Evolutionary conservation across 2,888 invertebrate species (phyloP).

Genomic region (Pseudococcus jackbeardsleyi): DNA sequence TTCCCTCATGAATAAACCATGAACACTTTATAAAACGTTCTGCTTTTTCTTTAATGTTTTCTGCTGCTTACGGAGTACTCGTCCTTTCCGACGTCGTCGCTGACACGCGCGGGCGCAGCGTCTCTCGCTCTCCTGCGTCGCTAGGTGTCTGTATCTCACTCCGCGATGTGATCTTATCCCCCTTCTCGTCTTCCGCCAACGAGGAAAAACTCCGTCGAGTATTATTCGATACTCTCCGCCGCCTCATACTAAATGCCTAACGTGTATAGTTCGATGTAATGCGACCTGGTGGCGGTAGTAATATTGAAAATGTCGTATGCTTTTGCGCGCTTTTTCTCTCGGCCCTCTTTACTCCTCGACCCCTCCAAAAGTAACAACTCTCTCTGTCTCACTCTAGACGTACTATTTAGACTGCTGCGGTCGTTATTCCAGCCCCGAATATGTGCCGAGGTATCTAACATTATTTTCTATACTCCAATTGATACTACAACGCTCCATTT

Average conservation of each 20-base stretch:
- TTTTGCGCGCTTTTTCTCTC: background rate
- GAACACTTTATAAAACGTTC: constrained; percentile 62
- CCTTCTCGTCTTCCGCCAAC: background rate
- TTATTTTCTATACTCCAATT: background rate
- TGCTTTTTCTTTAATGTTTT: constrained; percentile 61
- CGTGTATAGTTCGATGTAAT: background rate
- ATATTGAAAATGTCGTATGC: constrained; percentile 24
- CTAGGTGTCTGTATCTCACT: background rate
- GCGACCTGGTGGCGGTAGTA: constrained; percentile 33
- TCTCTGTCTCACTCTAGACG: too few relatives aligned
- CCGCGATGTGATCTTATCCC: background rate
- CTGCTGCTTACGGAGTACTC: constrained; percentile 18
- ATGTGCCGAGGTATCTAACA: background rate
- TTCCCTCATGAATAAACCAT: constrained; percentile 61
- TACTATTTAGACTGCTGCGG: background rate
- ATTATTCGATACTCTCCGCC: background rate
- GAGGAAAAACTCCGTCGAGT: constrained; percentile 23
- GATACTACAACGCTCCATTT: background rate
- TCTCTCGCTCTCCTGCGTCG: background rate
- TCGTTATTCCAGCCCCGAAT: background rate
- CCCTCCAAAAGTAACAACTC: background rate
- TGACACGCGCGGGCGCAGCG: background rate
- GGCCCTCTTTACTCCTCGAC: background rate
- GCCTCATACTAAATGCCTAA: constrained; percentile 15
- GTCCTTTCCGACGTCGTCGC: background rate